Evolutionary conservation across 2,888 invertebrate species (phyloP), one percentile per base, ranked within the genome.

Genomic region (Lithodes maja): DNA sequence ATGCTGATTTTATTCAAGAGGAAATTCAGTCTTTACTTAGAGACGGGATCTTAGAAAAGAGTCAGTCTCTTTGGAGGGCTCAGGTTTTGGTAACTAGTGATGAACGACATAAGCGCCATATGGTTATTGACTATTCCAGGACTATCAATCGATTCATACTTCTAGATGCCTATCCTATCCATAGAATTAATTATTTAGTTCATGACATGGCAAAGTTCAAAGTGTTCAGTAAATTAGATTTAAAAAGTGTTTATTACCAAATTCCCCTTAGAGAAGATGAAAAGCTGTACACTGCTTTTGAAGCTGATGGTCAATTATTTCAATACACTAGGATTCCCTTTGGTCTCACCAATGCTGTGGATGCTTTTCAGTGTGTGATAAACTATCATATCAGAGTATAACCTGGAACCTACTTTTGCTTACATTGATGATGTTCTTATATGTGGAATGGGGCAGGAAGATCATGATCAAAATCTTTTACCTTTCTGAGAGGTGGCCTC

Each of bases 261-360:
- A 61, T 90, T 3, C 80, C 87, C 3, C 54, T 86, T 12, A 81
- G 33, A 15, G 54, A 61, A 0, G 17, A 75, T 9, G 91, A 91
- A 2, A 89, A 55, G 61, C 78, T 50, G 2, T 90, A 85, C 69
- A 92, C 88, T n/a, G 90, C 78, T 71, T 92, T 91, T 84, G 86
- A 92, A 75, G 88, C 90, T 9, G 69, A 82, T 77, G 87, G 81
- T 5, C 82, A 85, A 33, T 83, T 88, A 1, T 92, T 77, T 55
- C 88, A 92, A 50, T 91, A 90, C 33, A 71, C 3, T 3, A 78
- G 89, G n/a, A 75, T 91, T n/a, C 88, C 86, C 1, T 92, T 92
- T 78, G 90, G 91, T 33, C 33, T 33, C 33, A 33, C 33, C 33
- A 33, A 33, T 33, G 33, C 33, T 33, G 33, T 33, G 33, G 33